Conservation (phyloP, 2,113 vertebrate species). For the Acrocephalus kingi region DNA sequence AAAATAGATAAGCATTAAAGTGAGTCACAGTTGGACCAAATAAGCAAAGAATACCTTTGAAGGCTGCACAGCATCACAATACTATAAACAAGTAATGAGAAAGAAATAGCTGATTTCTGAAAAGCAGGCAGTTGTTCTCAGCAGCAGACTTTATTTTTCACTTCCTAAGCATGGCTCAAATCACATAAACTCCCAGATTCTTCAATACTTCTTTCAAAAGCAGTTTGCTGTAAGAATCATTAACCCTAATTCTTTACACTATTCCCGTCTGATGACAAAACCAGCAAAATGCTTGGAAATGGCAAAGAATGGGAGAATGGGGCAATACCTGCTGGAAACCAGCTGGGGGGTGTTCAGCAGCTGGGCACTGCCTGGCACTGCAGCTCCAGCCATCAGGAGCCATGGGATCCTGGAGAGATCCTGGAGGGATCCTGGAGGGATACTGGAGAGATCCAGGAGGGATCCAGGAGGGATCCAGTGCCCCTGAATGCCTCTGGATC, state of each 20-base stretch:
- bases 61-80: not conserved
- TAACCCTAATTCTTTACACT: not conserved
- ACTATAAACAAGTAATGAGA: not conserved
- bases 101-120: not conserved
- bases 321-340: not conserved
- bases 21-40: not conserved
- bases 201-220: not conserved
- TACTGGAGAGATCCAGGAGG: not conserved
- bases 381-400: not conserved
- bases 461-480: not conserved
- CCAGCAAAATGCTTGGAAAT: not conserved
- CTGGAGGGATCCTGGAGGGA: not conserved
- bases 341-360: not conserved
- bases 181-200: not conserved
- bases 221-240: not conserved
- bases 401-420: fast-evolving
- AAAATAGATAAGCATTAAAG: not conserved
- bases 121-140: not conserved
- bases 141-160: not conserved
- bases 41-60: not conserved
- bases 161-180: not conserved
- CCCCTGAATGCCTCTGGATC: not conserved
- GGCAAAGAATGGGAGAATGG: not conserved
- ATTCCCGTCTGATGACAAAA: not conserved
- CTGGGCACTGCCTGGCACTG: not conserved